Evolutionary conservation across 2,888 invertebrate species (phyloP).

Genomic region (Melinaea menophilus): DNA sequence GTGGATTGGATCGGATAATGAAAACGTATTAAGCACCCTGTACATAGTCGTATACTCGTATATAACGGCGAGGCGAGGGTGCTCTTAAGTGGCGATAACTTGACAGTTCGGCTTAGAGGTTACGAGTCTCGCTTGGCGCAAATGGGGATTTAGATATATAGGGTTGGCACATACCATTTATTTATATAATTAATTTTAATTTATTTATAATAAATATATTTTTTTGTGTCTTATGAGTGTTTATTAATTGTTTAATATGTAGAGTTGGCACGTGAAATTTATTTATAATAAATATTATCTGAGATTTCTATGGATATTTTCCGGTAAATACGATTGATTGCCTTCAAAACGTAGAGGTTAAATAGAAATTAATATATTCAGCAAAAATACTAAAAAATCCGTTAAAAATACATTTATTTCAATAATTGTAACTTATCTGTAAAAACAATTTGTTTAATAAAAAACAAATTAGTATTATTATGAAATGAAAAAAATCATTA

Average conservation of each 20-base stretch:
- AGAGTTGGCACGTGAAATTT: not conserved
- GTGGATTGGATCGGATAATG: not conserved
- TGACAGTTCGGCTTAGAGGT: slow-evolving; percentile 69
- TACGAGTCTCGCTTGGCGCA: slow-evolving; percentile 71
- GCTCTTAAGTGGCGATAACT: slow-evolving; percentile 60
- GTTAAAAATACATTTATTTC: no score
- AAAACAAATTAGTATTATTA: no score
- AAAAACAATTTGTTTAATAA: no score
- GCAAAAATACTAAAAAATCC: no score
- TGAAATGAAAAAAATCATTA: no score
- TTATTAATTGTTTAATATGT: not conserved
- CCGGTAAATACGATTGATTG: no score
- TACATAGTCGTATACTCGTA: not conserved
- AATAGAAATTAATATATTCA: no score
- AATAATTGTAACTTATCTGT: no score
- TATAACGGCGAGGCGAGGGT: slow-evolving; percentile 19
- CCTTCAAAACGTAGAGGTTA: no score
- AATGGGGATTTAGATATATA: slow-evolving; percentile 65
- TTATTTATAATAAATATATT: not conserved
- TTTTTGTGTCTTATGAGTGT: not conserved
- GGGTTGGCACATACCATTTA: slow-evolving; percentile 43
- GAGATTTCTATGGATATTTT: no score
- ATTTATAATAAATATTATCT: no score
- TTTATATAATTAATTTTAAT: not conserved
- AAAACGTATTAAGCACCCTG: not conserved